Percentiles rank a stretch among this genome's conserved stretches.
These are phyloP conservation scores for Ginglymostoma cirratum DNA, from an alignment of 2,113 vertebrate genomes.

Conservation along the genomic window DNA sequence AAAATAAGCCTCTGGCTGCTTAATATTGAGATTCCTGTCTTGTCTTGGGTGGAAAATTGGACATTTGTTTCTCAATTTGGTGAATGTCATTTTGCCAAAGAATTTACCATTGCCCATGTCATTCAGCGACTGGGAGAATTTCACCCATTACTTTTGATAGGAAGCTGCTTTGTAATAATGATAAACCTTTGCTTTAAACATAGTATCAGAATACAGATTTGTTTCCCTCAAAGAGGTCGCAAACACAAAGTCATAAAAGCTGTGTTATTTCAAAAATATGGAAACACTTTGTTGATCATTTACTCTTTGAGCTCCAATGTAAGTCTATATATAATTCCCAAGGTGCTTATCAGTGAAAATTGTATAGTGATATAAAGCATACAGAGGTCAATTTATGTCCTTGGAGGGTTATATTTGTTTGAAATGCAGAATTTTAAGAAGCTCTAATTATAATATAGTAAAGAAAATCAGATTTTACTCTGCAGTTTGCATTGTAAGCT, in stretches of 20 bases:
- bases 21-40: too few species aligned
- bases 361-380: conserved; percentile 64
- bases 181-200: background rate
- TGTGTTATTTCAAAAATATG: conserved; percentile 56
- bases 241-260: background rate
- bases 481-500: background rate
- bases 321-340: conserved; percentile 49
- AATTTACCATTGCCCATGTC: too few species aligned
- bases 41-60: too few species aligned
- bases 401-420: conserved; percentile 51
- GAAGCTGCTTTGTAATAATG: background rate
- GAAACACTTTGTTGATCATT: conserved; percentile 55
- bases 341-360: conserved; percentile 62
- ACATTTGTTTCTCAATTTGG: too few species aligned
- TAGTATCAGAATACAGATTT: background rate
- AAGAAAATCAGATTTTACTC: background rate
- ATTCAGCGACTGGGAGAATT: too few species aligned
- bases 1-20: too few species aligned
- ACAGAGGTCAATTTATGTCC: conserved; percentile 55
- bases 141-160: background rate
- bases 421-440: background rate
- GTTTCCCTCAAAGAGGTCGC: background rate
- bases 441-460: background rate
- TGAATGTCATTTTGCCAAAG: too few species aligned
- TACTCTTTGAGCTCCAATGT: conserved; percentile 58